Evolutionary conservation across 2,113 vertebrate species (phyloP), one percentile per base, ranked within the genome.

Genomic region (Poeciliopsis retropinna): DNA sequence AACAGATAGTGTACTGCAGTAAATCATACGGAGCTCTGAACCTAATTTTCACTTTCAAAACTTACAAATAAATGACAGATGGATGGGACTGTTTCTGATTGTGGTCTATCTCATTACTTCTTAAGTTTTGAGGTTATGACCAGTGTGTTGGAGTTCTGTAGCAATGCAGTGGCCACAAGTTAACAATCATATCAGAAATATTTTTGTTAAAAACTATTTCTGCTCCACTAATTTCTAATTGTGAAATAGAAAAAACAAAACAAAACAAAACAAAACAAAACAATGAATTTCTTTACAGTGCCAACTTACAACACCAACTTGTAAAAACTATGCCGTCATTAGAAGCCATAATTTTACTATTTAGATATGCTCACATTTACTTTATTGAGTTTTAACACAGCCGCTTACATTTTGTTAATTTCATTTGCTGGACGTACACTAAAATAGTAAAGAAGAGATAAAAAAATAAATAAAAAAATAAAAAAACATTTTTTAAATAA

Each of bases 1-100:
- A 74, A 81, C 75, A 84, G 67, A 85, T 86, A 75, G 78, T 78
- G 66, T 27, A 31, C 66, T 73, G 75, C 80, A 39, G 66, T 86
- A 77, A 79, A 84, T 90, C 88, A 85, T 64, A 65, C 11, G 60
- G 75, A 78, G 80, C 29, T 64, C 67, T 27, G 44, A 81, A 89
- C 76, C 62, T 44, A 73, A 81, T 84, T 90, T 89, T 86, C 70
- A 74, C 34, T 10, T 1, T 60, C 6, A 63, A 85, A 84, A 78
- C 66, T 64, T 29, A 57, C 82, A 82, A 83, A 70, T 79, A 80
- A 81, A 84, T 76, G 74, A 75, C 57, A 69, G n/a, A 70, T 25
- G 25, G 31, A 62, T 70, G 69, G 71, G 75, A 78, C 70, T 64
- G 72, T 70, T 37, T 73, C 64, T 39, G 31, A 80, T 76, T 39